phyloP scores from a whole-genome alignment of 2,113 vertebrate species.

The Athene noctua region DNA sequence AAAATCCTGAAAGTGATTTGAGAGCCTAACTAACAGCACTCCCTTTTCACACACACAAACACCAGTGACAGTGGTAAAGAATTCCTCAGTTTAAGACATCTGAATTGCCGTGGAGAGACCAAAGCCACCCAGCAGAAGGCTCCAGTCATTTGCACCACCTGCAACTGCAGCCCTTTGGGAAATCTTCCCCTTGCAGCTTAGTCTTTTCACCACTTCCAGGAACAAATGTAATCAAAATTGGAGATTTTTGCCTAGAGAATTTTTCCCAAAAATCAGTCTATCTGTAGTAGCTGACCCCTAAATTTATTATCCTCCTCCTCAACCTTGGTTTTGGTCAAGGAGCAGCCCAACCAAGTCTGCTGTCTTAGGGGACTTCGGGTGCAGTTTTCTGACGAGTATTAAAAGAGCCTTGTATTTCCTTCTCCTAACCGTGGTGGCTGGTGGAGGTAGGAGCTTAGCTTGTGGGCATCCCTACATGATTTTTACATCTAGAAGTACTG shows the following conservation, averaged over 20 bases:
- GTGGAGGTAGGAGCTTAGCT: background rate
- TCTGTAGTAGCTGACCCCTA: background rate
- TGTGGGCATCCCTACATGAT: background rate
- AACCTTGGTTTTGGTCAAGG: background rate
- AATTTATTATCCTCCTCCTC: background rate
- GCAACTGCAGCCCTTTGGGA: background rate
- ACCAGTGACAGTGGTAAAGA: background rate
- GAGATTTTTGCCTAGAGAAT: background rate
- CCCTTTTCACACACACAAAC: background rate
- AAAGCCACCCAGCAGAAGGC: background rate
- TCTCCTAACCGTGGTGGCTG: background rate
- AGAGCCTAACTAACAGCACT: background rate
- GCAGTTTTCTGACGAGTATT: background rate
- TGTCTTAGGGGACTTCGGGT: background rate
- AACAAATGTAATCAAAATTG: background rate
- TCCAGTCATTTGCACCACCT: background rate
- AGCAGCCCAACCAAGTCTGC: background rate
- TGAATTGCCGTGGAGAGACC: background rate
- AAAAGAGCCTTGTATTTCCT: background rate
- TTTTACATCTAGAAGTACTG: background rate
- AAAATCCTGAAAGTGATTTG: background rate
- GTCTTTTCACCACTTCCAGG: background rate
- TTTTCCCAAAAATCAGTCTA: background rate
- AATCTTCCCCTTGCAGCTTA: background rate
- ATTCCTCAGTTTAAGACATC: background rate